Evolutionary conservation across 2,113 vertebrate species (phyloP), one percentile per base, ranked within the genome.

Genomic region (Isichthys henryi): DNA sequence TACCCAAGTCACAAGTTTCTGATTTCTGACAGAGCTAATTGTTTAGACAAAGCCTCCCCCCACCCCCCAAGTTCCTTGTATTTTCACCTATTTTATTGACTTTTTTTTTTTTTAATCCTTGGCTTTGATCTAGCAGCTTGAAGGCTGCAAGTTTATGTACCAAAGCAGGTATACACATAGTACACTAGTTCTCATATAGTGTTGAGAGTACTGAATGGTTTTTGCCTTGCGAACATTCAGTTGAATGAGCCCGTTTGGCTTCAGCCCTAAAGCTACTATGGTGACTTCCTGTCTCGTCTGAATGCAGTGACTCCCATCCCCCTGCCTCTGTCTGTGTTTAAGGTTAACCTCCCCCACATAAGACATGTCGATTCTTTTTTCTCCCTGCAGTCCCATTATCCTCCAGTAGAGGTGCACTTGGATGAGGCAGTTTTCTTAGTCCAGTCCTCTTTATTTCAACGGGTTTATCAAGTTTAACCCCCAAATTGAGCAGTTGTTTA

Each of bases 271-370:
- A 58, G 86, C 86, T 62, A n/a, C 86, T 15, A 88, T 88, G 35
- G 86, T 56, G 17, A 39, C 86, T 62, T 88, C 86, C 86, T 88
- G 86, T 88, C 35, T 62, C 2, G 86, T 43, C 70, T 88, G 86
- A 88, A 62, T 46, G 86, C 86, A 66, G 39, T 39, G 21, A 46
- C 43, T 66, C 86, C 35, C 86, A 58, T 58, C 53, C 53, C 86
- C 86, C 52, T 87, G 39, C 53, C 86, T 46, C 43, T 35, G 52
- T 58, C 86, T 66, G 43, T 62, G 52, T 87, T 56, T 58, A 62
- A 62, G 53, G 35, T 39, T 39, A 23, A 62, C 86, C 86, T 66
- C 86, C 86, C 56, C 52, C 56, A 45, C 86, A 45, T 58, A n/a
- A 43, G 45, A 17, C 27, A 46, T n/a, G 86, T 88, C 46, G 21